Conservation (phyloP, 2,113 vertebrate species). For the Lates calcarifer region DNA sequence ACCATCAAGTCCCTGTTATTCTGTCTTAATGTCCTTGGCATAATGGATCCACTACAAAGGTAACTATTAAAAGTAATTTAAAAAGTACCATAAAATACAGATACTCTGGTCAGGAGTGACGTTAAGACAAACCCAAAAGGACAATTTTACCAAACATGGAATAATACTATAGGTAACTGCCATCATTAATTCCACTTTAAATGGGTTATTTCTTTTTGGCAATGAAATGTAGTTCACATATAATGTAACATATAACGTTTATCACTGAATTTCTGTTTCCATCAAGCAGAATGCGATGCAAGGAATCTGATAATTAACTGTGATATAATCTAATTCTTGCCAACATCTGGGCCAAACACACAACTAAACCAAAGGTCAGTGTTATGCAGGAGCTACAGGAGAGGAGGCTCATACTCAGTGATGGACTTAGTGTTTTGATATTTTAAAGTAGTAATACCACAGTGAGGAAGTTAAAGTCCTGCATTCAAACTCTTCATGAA, state of each 20-base stretch:
- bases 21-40: not conserved
- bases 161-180: not conserved
- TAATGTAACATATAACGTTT: too few relatives aligned
- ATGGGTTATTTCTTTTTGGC: not conserved
- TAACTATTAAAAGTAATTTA: not conserved
- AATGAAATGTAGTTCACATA: not conserved
- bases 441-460: not conserved
- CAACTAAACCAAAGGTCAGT: not conserved
- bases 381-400: not conserved
- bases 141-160: slow-evolving; percentile 10
- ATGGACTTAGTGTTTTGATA: not conserved
- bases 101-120: slow-evolving; percentile 5
- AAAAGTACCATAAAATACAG: not conserved
- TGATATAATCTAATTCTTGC: not conserved
- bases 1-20: slow-evolving; percentile 5
- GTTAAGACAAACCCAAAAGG: not conserved
- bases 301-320: not conserved
- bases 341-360: not conserved
- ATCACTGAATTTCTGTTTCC: not conserved
- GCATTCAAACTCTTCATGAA: not conserved
- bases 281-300: not conserved
- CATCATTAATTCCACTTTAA: not conserved
- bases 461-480: not conserved
- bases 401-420: not conserved
- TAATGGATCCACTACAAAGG: not conserved